A percentile compares a stretch with the other conserved stretches of the same genome.
phyloP scores from a whole-genome alignment of 2,113 vertebrate genomes.

The Elaphurus davidianus region DNA sequence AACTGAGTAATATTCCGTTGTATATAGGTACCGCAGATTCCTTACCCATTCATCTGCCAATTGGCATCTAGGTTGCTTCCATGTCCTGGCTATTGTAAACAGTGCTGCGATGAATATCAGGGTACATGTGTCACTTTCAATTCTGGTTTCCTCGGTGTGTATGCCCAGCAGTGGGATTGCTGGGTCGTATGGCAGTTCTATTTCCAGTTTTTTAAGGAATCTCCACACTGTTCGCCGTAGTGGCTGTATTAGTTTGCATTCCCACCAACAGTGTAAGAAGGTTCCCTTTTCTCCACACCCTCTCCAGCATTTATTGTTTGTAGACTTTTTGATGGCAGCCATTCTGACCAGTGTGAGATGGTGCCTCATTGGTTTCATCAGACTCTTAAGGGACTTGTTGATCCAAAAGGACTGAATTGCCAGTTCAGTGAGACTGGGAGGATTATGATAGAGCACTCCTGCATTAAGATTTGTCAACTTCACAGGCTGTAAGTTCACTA shows the following conservation, averaged over 20 bases:
- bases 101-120: accelerated
- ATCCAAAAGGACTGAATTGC: background rate
- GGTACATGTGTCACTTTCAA: background rate
- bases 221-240: background rate
- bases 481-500: background rate
- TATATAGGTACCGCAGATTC: background rate
- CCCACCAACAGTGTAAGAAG: background rate
- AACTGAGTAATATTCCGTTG: background rate
- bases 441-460: background rate
- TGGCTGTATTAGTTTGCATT: background rate
- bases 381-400: background rate
- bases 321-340: background rate
- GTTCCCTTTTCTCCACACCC: background rate
- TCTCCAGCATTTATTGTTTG: background rate
- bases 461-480: background rate
- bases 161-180: background rate
- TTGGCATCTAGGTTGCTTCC: background rate
- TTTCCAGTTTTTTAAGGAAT: background rate
- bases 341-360: background rate
- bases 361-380: background rate
- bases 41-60: background rate
- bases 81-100: background rate
- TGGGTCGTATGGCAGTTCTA: background rate
- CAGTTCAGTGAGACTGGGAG: background rate
- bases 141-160: background rate